phyloP scores from a whole-genome alignment of 2,888 invertebrate genomes.

The Lamellibrachia columna region DNA sequence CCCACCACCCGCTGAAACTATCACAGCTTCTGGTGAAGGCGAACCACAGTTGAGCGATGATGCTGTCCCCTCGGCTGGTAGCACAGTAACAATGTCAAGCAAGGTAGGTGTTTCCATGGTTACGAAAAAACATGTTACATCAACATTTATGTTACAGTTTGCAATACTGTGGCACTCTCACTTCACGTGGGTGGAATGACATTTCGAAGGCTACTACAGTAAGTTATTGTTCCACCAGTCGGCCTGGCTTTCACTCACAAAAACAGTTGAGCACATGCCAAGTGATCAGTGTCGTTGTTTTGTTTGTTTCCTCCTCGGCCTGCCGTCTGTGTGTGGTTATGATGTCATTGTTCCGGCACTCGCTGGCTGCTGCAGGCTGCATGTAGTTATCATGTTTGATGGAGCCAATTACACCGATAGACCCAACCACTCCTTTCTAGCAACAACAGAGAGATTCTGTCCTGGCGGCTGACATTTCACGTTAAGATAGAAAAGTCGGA shows the following conservation, averaged over 20 bases:
- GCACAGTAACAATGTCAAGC: background rate
- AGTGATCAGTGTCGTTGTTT: background rate
- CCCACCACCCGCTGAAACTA: constrained; percentile 2
- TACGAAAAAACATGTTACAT: background rate
- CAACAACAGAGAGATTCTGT: background rate
- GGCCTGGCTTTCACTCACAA: too few species aligned
- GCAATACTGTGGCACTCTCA: background rate
- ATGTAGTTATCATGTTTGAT: background rate
- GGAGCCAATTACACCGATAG: background rate
- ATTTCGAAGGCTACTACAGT: background rate
- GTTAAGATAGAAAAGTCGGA: background rate
- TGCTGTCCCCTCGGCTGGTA: background rate
- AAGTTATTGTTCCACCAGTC: too few species aligned
- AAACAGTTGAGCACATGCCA: background rate
- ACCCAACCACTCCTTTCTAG: background rate
- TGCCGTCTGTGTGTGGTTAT: background rate
- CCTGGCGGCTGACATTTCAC: background rate
- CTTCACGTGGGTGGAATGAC: background rate
- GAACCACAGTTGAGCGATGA: background rate
- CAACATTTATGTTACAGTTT: background rate
- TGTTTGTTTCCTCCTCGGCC: background rate
- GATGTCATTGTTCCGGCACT: background rate
- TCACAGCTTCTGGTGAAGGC: background rate
- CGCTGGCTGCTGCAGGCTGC: background rate
- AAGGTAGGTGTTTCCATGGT: background rate